Conservation (phyloP, 2,797 vertebrate species). For the Falco rusticolus region DNA sequence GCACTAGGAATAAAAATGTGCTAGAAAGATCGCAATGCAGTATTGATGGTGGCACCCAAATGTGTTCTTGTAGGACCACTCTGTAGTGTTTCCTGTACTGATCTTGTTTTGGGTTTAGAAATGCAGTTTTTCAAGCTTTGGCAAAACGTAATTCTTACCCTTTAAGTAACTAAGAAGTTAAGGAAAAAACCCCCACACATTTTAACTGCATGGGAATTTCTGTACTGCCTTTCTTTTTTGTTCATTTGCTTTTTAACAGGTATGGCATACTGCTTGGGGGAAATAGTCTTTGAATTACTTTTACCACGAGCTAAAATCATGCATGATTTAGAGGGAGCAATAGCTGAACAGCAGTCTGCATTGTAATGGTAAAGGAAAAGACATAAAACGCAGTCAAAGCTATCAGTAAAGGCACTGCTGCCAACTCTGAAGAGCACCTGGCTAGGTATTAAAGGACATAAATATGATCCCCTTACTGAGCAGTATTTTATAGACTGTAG, state of each 20-base stretch:
- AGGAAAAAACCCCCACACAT: not conserved
- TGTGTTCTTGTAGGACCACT: not conserved
- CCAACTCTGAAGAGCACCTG: constrained; percentile 75
- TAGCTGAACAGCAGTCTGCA: not conserved
- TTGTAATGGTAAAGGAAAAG: constrained; percentile 51
- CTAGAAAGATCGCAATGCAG: not conserved
- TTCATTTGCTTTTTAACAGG: not conserved
- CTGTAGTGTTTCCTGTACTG: not conserved
- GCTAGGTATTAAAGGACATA: constrained; percentile 76
- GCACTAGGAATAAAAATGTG: not conserved
- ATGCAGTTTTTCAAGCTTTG: not conserved
- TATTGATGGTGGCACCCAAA: not conserved
- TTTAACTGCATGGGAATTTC: constrained; percentile 1
- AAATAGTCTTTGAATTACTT: not conserved
- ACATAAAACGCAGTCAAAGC: constrained; percentile 48
- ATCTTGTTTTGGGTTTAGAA: not conserved
- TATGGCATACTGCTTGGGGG: not conserved
- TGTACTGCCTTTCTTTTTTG: not conserved
- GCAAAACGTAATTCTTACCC: not conserved
- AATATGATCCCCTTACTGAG: constrained; percentile 74
- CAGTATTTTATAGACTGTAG: constrained; percentile 68
- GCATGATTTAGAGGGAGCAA: constrained; percentile 42
- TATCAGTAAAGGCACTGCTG: constrained; percentile 52
- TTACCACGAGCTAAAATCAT: not conserved
- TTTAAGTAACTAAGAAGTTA: not conserved